Percentiles rank a stretch among this genome's conserved stretches.
These are phyloP conservation scores for Nysson spinosus DNA, from an alignment of 2,888 invertebrate genomes.

Conservation along the genomic window DNA sequence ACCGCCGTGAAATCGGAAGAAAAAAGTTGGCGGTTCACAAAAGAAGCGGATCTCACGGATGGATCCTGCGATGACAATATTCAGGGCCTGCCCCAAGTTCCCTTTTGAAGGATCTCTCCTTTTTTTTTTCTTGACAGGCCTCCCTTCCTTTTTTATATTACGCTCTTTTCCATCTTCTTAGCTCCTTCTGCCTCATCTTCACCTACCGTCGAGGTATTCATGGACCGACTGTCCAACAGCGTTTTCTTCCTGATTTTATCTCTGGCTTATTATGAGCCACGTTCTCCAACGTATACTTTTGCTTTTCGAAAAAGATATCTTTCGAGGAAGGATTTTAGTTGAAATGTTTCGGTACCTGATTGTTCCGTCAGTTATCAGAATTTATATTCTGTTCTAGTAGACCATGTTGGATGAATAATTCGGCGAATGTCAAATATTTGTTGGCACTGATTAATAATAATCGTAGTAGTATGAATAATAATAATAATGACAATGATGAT, in stretches of 20 bases:
- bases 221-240: conserved; percentile 9
- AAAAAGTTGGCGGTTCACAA: conserved; percentile 64
- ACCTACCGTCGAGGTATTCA: conserved; percentile 15
- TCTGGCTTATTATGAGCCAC: conserved; percentile 14
- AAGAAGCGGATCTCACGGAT: conserved; percentile 70
- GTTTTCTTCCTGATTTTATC: conserved; percentile 19
- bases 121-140: conserved; percentile 19
- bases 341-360: too few relatives aligned
- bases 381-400: too few relatives aligned
- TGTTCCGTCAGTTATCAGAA: too few relatives aligned
- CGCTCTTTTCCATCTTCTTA: conserved; percentile 17
- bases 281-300: background rate
- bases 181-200: conserved; percentile 11
- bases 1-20: conserved; percentile 69
- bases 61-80: conserved; percentile 68
- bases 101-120: conserved; percentile 48
- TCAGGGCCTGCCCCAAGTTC: conserved; percentile 60
- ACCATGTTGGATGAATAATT: too few relatives aligned
- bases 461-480: too few relatives aligned
- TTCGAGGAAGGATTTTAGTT: background rate
- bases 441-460: too few relatives aligned
- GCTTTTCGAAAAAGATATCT: background rate
- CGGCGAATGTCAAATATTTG: too few relatives aligned
- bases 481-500: too few relatives aligned
- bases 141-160: conserved; percentile 1